These are phyloP conservation scores for Semicossyphus pulcher DNA, from an alignment of 2,113 vertebrate species.

Conservation along the genomic window DNA sequence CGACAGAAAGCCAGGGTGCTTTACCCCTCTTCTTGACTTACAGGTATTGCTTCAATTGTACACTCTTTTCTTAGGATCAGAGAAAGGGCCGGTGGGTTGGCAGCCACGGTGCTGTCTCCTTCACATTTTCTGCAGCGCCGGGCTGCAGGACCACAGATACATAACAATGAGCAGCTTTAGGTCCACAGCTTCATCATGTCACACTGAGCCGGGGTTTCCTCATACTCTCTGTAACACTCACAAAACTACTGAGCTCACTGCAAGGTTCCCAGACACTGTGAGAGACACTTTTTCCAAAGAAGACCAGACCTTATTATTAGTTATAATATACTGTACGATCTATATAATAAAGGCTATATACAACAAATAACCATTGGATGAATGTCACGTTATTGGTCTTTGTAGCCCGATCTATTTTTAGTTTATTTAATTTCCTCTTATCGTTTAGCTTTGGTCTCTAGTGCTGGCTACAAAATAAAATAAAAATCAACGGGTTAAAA, in stretches of 20 bases:
- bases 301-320: no score
- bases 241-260: slow-evolving; percentile 43
- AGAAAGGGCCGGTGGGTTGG: slow-evolving; percentile 35
- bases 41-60: slow-evolving; percentile 50
- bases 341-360: no score
- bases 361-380: no score
- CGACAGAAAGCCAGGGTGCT: slow-evolving; percentile 38
- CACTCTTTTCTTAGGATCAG: slow-evolving; percentile 38
- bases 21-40: slow-evolving; percentile 59
- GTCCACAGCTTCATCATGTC: slow-evolving; percentile 64
- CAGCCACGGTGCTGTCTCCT: slow-evolving; percentile 15
- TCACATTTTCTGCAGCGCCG: slow-evolving; percentile 32
- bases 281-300: background rate
- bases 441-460: background rate
- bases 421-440: background rate
- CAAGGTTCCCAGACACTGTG: slow-evolving; percentile 27
- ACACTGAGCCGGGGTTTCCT: slow-evolving; percentile 66
- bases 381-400: no score
- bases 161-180: slow-evolving; percentile 73
- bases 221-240: slow-evolving; percentile 47
- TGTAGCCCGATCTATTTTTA: no score
- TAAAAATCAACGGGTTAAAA: no score
- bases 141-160: slow-evolving; percentile 54
- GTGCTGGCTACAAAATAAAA: no score
- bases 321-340: no score